Percentiles rank a stretch among this genome's conserved stretches.
Evolutionary conservation across 1,140 invertebrate species (phyloP).

Genomic region (Drosophila fuyamai): DNA sequence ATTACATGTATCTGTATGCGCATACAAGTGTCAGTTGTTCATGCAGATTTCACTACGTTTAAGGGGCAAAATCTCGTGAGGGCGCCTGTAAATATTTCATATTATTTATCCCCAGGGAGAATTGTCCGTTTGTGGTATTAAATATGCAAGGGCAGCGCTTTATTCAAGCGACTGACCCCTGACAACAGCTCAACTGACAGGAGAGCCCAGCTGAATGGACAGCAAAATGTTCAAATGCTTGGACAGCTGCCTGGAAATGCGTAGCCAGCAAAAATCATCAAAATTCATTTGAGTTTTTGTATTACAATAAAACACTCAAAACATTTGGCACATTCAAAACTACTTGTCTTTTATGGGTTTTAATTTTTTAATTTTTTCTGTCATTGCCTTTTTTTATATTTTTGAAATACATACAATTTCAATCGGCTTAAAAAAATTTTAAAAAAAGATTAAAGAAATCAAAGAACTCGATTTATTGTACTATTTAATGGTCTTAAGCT

Average conservation of each 20-base stretch:
- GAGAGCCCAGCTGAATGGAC: slow-evolving; percentile 31
- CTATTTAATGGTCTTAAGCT: no score
- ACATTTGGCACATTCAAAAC: background rate
- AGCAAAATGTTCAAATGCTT: slow-evolving; percentile 61
- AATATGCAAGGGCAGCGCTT: slow-evolving; percentile 76
- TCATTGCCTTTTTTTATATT: no score
- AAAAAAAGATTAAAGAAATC: no score
- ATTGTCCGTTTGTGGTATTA: slow-evolving; percentile 59
- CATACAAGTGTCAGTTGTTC: slow-evolving; percentile 36
- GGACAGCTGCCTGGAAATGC: slow-evolving; percentile 65
- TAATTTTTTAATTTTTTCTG: background rate
- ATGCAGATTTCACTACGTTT: slow-evolving; percentile 33
- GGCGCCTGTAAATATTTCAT: slow-evolving; percentile 67
- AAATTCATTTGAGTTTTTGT: slow-evolving; percentile 31
- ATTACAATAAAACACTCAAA: background rate
- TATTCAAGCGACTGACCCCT: slow-evolving; percentile 50
- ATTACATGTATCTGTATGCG: slow-evolving; percentile 22
- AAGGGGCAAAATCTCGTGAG: background rate
- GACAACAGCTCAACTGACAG: slow-evolving; percentile 51
- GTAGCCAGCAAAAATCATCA: slow-evolving; percentile 59
- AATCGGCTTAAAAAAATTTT: no score
- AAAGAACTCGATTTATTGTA: no score
- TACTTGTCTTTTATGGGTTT: no score
- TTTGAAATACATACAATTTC: no score
- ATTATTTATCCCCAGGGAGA: slow-evolving; percentile 65